Percentiles rank a stretch among this genome's conserved stretches.
These are phyloP conservation scores for Erpornis zantholeuca DNA, from an alignment of 2,113 vertebrate species.

Conservation along the genomic window DNA sequence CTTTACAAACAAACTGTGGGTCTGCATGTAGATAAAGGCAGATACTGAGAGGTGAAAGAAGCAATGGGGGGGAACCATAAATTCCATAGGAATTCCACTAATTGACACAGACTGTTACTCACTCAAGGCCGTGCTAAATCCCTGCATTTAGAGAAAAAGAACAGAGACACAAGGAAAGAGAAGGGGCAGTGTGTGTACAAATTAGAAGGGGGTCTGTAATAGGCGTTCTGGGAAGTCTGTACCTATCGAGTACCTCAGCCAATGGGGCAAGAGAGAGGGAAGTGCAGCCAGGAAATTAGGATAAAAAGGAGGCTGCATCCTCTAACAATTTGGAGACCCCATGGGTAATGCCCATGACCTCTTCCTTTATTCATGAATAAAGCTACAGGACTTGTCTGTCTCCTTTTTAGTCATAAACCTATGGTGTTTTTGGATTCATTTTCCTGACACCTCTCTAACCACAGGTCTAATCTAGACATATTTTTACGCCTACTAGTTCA, in stretches of 20 bases:
- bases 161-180: neutral
- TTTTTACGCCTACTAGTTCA: neutral
- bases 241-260: neutral
- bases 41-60: neutral
- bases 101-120: neutral
- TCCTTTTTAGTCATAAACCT: neutral
- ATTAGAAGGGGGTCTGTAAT: neutral
- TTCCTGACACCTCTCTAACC: neutral
- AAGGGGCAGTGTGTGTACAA: neutral
- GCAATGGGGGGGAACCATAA: neutral
- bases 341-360: neutral
- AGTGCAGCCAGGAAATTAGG: neutral
- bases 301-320: neutral
- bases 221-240: neutral
- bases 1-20: neutral
- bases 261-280: neutral
- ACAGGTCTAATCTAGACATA: neutral
- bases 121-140: neutral
- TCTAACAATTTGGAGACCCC: neutral
- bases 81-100: neutral
- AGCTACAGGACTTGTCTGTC: neutral
- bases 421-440: neutral
- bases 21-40: neutral
- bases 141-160: neutral
- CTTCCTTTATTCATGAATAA: neutral